Base-by-base conservation (phyloP, 2,113 vertebrate genomes). In the Argyrosomus japonicus region DNA sequence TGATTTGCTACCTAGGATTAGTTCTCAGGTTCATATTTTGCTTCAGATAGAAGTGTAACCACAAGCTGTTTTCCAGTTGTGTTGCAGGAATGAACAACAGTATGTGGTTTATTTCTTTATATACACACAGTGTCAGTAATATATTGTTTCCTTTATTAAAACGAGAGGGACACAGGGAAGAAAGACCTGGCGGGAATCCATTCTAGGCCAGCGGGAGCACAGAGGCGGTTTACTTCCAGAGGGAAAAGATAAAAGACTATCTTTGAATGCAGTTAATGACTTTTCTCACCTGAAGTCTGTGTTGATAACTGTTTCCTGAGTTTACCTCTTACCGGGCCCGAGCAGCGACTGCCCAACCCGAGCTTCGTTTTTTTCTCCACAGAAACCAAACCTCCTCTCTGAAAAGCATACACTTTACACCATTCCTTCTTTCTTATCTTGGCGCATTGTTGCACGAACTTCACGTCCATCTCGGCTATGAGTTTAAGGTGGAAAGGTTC, bases 221-320 rank as follows among this genome's bases (percentile, higher is more conserved):
- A 68, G 68, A 75, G 13, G 75, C 27, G 1, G 47, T 90, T 68
- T 77, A 36, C 53, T 75, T 82, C 77, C 72, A 61, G n/a, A 29
- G 70, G 61, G 64, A 69, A 18, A 67, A 73, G 74, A 84, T 76
- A 82, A 88, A 82, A 81, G 75, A 75, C 60, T 48, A 73, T 69
- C 72, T 88, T 27, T 88, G 79, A 85, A 81, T 45, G 40, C 63
- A 62, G 62, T 51, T 83, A 88, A 81, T 87, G 76, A 88, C 79
- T 87, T 86, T 54, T 79, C 68, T 81, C 69, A 85, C 73, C 79
- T 83, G 63, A 60, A 77, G 81, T 62, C 81, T 47, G 57, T 77
- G 40, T 80, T 74, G 57, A 84, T 68, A 75, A 81, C 75, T 51
- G 29, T 65, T 81, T 32, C 12, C 50, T 68, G 65, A 82, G 32